phyloP scores from a whole-genome alignment of 2,888 invertebrate genomes.

The Carpatolechia fugitivella region DNA sequence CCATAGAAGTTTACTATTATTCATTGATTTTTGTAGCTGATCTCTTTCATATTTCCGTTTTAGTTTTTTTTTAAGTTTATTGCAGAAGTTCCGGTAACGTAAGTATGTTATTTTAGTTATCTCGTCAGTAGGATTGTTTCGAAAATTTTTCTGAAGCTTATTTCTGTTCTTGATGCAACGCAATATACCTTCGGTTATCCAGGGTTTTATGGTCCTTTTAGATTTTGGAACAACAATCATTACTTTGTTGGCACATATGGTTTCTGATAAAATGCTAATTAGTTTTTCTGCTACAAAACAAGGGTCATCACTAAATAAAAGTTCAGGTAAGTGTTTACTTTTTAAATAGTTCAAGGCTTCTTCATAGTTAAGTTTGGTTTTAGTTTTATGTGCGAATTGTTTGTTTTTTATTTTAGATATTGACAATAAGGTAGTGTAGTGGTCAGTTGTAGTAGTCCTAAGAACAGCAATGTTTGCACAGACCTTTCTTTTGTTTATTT shows the following conservation, averaged over 20 bases:
- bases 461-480: not conserved
- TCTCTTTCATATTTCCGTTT: not conserved
- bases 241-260: not conserved
- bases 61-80: not conserved
- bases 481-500: not conserved
- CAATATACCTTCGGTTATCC: not conserved
- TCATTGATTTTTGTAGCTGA: not conserved
- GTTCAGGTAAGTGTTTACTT: not conserved
- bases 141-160: not conserved
- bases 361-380: not conserved
- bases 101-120: not conserved
- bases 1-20: conserved; percentile 5
- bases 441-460: not conserved
- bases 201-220: not conserved
- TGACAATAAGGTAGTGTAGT: not conserved
- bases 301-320: not conserved
- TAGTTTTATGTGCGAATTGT: too few relatives aligned
- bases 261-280: not conserved
- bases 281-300: not conserved
- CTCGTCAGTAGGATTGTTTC: not conserved
- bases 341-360: not conserved
- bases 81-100: conserved; percentile 1
- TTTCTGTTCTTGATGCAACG: not conserved
- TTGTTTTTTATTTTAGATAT: conserved; percentile 2
- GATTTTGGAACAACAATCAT: not conserved